Percentiles rank a stretch among this genome's conserved stretches.
phyloP scores from a whole-genome alignment of 2,888 invertebrate species.

The Caenorhabditis sinica region DNA sequence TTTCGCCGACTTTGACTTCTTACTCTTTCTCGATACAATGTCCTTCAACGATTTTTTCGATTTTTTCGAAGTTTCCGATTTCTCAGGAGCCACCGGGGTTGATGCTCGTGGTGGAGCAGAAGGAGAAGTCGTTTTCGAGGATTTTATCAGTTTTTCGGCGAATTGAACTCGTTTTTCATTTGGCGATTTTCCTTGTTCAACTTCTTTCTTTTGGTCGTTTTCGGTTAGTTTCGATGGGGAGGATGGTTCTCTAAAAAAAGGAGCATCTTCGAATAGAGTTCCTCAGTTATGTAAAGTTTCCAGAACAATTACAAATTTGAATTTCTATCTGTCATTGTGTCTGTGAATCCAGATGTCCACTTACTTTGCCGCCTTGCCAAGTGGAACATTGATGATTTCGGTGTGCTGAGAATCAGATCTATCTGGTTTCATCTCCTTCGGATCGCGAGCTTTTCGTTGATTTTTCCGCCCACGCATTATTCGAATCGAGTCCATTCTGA shows the following conservation, averaged over 20 bases:
- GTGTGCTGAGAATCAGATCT: constrained; percentile 47
- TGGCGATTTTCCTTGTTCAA: neutral
- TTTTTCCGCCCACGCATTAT: constrained; percentile 33
- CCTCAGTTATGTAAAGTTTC: too few relatives aligned
- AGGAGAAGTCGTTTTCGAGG: neutral
- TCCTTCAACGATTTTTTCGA: constrained; percentile 9
- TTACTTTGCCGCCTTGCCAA: constrained; percentile 41
- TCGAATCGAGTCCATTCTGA: constrained; percentile 38
- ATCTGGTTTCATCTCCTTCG: constrained; percentile 14
- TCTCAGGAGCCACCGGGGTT: neutral
- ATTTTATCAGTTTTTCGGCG: constrained; percentile 25
- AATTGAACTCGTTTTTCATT: constrained; percentile 8
- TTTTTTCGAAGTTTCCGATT: neutral
- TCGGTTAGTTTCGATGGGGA: constrained; percentile 22
- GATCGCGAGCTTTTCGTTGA: constrained; percentile 6
- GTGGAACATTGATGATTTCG: constrained; percentile 37
- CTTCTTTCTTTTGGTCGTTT: constrained; percentile 12
- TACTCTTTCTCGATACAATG: neutral
- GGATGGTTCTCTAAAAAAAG: neutral
- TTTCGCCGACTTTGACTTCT: constrained; percentile 10
- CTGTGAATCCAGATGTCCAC: neutral
- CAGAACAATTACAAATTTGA: too few relatives aligned
- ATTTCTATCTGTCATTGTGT: neutral
- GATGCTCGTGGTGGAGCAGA: neutral
- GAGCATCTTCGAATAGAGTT: too few relatives aligned